These are phyloP conservation scores for Probosciger aterrimus DNA, from an alignment of 2,113 vertebrate genomes.

Conservation along the genomic window DNA sequence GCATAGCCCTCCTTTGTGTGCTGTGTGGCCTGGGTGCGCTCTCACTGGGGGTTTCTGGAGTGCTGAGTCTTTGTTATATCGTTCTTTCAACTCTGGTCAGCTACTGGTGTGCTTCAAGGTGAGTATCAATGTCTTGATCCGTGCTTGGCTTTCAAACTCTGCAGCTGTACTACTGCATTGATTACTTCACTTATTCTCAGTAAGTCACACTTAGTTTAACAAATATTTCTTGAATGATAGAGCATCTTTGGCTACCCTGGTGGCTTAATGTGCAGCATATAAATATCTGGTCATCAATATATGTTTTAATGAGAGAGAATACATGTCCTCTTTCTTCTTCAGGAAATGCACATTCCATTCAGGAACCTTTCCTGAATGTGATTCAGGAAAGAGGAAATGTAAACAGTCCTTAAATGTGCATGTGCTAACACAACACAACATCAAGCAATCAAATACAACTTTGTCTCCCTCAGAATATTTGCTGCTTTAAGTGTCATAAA, in stretches of 20 bases:
- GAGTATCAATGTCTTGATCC: neutral
- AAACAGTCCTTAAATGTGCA: neutral
- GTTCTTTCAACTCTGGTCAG: constrained; percentile 69
- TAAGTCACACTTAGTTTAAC: neutral
- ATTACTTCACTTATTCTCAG: neutral
- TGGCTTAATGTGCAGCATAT: neutral
- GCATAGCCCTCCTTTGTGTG: constrained; percentile 77
- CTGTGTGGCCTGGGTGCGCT: constrained; percentile 79
- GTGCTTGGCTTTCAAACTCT: neutral
- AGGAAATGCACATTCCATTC: neutral
- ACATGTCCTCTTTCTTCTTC: neutral
- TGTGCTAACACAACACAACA: neutral
- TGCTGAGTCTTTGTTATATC: constrained; percentile 68
- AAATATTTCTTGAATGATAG: neutral
- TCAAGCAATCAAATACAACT: neutral
- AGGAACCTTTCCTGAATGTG: neutral
- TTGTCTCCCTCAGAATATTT: neutral
- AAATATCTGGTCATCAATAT: neutral
- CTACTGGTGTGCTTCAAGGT: constrained; percentile 67
- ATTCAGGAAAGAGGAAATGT: neutral
- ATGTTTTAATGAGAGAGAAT: neutral
- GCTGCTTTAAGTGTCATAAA: neutral
- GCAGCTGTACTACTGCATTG: neutral
- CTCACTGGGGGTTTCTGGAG: constrained; percentile 72
- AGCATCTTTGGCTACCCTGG: neutral